Conservation (phyloP, 1,140 invertebrate species). For the Amyelois transitella region DNA sequence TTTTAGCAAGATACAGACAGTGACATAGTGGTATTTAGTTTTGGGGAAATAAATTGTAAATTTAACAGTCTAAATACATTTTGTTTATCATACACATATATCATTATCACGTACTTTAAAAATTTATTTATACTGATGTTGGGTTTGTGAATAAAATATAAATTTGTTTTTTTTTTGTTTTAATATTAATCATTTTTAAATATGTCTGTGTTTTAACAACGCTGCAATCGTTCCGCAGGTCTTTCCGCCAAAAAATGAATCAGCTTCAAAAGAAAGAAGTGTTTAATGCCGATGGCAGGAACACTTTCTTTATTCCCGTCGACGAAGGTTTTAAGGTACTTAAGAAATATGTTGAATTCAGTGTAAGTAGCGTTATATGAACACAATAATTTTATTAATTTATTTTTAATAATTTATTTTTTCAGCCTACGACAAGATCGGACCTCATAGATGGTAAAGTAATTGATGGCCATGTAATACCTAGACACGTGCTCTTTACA, state of each 20-base stretch:
- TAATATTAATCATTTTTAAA: too few species aligned
- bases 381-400: too few species aligned
- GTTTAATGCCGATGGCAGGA: slow-evolving; percentile 83
- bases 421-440: slow-evolving; percentile 77
- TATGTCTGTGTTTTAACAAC: too few species aligned
- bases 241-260: slow-evolving; percentile 84
- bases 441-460: slow-evolving; percentile 87
- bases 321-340: slow-evolving; percentile 92
- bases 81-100: too few species aligned
- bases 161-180: too few species aligned
- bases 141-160: too few species aligned
- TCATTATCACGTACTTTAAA: too few species aligned
- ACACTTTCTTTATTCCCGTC: slow-evolving; percentile 93
- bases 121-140: too few species aligned
- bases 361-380: too few species aligned
- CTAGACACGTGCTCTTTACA: slow-evolving; percentile 89
- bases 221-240: slow-evolving; percentile 75
- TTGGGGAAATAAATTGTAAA: background rate
- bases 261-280: slow-evolving; percentile 82
- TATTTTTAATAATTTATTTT: slow-evolving; percentile 15
- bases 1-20: background rate
- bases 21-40: background rate
- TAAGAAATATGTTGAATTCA: slow-evolving; percentile 22
- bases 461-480: slow-evolving; percentile 93
- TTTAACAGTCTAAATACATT: too few species aligned